Evolutionary conservation across 2,113 vertebrate genomes (phyloP).

Genomic region (Aepyceros melampus): DNA sequence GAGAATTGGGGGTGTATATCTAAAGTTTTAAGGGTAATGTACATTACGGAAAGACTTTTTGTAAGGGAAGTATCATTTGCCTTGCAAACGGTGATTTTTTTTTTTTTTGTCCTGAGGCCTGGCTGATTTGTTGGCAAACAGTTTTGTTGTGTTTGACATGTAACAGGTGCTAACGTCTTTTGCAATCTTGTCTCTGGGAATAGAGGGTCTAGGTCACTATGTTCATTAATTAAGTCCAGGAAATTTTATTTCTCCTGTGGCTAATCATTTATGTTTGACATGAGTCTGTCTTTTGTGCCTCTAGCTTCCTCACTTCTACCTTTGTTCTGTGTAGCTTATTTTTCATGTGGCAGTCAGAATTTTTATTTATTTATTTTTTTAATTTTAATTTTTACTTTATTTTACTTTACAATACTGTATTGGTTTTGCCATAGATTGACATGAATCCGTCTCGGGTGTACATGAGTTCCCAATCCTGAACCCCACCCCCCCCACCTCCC

Average conservation of each 20-base stretch:
- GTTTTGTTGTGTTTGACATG: conserved; percentile 53
- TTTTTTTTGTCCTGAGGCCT: background rate
- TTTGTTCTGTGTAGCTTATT: background rate
- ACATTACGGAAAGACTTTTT: background rate
- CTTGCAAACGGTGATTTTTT: background rate
- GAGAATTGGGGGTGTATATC: background rate
- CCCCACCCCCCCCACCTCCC: too few relatives aligned
- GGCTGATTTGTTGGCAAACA: conserved; percentile 50
- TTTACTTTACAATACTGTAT: too few relatives aligned
- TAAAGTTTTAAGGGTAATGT: conserved; percentile 29
- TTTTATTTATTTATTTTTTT: too few relatives aligned
- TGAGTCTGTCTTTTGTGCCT: conserved; percentile 36
- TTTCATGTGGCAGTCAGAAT: background rate
- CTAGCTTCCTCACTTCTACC: background rate
- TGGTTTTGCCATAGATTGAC: too few relatives aligned
- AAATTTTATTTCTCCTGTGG: conserved; percentile 53
- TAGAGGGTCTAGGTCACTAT: conserved; percentile 51
- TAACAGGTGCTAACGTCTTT: conserved; percentile 57
- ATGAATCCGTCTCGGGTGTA: too few relatives aligned
- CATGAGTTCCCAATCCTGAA: too few relatives aligned
- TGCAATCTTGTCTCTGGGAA: conserved; percentile 27
- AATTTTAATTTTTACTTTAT: too few relatives aligned
- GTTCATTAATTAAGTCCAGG: conserved; percentile 50
- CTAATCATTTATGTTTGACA: conserved; percentile 52
- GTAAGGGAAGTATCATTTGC: background rate